These are phyloP conservation scores for Nilaparvata lugens DNA, from an alignment of 1,140 invertebrate species.

Conservation along the genomic window DNA sequence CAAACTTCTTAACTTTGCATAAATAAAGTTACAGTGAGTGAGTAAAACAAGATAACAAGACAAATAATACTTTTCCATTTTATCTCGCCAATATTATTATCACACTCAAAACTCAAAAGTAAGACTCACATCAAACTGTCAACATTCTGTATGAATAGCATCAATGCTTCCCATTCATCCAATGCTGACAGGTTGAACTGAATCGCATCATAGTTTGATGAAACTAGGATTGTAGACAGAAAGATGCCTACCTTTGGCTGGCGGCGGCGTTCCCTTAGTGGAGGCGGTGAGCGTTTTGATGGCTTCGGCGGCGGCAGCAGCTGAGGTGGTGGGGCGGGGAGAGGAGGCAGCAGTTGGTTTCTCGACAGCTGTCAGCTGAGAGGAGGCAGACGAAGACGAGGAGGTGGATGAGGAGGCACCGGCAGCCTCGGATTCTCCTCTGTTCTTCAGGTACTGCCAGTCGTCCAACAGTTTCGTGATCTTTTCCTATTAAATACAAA, in stretches of 20 bases:
- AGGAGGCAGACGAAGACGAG: slow-evolving; percentile 26
- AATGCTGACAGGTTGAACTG: too few relatives aligned
- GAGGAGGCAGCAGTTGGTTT: slow-evolving; percentile 15
- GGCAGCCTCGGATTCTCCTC: slow-evolving; percentile 30
- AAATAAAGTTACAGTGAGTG: too few relatives aligned
- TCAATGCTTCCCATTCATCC: too few relatives aligned
- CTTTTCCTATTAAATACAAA: slow-evolving; percentile 38
- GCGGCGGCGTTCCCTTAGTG: slow-evolving; percentile 23
- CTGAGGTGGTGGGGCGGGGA: slow-evolving; percentile 24
- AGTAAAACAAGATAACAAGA: too few relatives aligned
- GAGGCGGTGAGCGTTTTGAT: slow-evolving; percentile 17
- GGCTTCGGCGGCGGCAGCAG: slow-evolving; percentile 16
- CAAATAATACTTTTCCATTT: too few relatives aligned
- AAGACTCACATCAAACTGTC: too few relatives aligned
- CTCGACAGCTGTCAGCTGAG: slow-evolving; percentile 10
- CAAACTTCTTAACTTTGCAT: too few relatives aligned
- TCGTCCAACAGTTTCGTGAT: slow-evolving; percentile 47
- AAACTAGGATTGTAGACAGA: too few relatives aligned
- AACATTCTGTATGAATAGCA: too few relatives aligned
- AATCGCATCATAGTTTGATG: too few relatives aligned
- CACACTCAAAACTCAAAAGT: too few relatives aligned
- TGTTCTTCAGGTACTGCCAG: slow-evolving; percentile 46
- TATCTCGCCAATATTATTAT: too few relatives aligned
- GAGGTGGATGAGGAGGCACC: slow-evolving; percentile 17
- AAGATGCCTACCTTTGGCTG: slow-evolving; percentile 15